phyloP scores from a whole-genome alignment of 1,140 invertebrate species.

The Drosophila pachea region DNA sequence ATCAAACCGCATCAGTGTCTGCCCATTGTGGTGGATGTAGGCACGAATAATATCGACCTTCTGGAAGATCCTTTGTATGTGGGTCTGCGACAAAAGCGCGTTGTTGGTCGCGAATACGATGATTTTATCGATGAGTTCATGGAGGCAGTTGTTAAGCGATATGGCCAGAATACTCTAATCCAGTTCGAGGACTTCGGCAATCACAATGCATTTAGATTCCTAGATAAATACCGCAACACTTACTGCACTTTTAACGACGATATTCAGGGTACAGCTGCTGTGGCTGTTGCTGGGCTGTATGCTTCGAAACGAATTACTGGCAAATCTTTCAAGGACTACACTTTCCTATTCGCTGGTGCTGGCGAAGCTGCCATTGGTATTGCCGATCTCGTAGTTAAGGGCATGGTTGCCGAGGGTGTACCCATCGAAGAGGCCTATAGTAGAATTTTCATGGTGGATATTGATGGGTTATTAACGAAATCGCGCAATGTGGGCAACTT shows the following conservation, averaged over 20 bases:
- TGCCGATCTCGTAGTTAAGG: slow-evolving; percentile 90
- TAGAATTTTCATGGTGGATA: slow-evolving; percentile 94
- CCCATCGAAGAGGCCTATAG: slow-evolving; percentile 85
- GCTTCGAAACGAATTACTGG: slow-evolving; percentile 90
- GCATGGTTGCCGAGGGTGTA: slow-evolving; percentile 91
- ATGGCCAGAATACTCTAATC: slow-evolving; percentile 92
- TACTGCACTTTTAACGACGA: slow-evolving; percentile 99
- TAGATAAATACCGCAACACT: slow-evolving; percentile 91
- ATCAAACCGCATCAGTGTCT: slow-evolving; percentile 96
- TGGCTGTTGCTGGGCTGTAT: slow-evolving; percentile 93
- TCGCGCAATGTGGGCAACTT: slow-evolving; percentile 86
- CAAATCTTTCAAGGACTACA: slow-evolving; percentile 89
- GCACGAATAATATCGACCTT: slow-evolving; percentile 93
- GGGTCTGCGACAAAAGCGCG: slow-evolving; percentile 92
- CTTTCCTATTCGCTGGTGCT: slow-evolving; percentile 94
- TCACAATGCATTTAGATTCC: slow-evolving; percentile 93
- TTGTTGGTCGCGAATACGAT: slow-evolving; percentile 93
- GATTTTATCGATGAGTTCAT: slow-evolving; percentile 99
- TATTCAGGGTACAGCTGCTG: slow-evolving; percentile 96
- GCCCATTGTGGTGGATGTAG: slow-evolving; percentile 95
- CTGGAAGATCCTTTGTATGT: slow-evolving; percentile 97
- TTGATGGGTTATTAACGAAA: slow-evolving; percentile 89
- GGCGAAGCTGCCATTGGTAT: slow-evolving; percentile 95
- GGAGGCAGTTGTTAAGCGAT: slow-evolving; percentile 94
- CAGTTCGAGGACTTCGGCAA: slow-evolving; percentile 99